These are phyloP conservation scores for Progne subis DNA, from an alignment of 2,113 vertebrate genomes.

Conservation along the genomic window DNA sequence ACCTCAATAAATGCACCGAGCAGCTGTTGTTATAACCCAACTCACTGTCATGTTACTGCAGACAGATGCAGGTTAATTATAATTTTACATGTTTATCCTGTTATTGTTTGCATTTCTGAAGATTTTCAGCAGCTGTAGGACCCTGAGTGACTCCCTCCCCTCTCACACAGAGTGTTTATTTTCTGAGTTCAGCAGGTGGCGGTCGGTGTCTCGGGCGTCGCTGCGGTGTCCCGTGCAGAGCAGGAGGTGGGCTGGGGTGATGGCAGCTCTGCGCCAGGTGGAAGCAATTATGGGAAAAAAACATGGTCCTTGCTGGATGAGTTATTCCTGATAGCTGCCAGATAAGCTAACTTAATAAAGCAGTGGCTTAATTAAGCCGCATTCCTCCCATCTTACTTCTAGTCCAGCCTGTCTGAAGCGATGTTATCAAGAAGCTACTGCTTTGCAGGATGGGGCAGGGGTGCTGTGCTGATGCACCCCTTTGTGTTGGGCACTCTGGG, in stretches of 20 bases:
- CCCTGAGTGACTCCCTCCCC: neutral
- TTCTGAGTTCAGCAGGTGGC: neutral
- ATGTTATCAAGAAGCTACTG: neutral
- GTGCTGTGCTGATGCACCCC: neutral
- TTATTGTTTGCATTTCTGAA: neutral
- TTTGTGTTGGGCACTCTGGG: neutral
- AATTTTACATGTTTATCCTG: neutral
- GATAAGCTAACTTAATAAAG: constrained; percentile 70
- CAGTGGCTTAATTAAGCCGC: constrained; percentile 44
- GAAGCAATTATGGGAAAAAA: constrained; percentile 49
- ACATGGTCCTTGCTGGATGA: neutral
- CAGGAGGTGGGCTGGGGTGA: neutral
- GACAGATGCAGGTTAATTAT: neutral
- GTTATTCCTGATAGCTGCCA: constrained; percentile 62
- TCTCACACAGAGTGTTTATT: neutral
- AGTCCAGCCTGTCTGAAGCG: neutral
- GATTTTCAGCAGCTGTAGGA: neutral
- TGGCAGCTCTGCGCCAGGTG: constrained; percentile 21
- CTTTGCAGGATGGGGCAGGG: neutral
- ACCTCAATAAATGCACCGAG: fast-evolving
- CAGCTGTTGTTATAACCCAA: neutral
- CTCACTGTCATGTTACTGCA: neutral
- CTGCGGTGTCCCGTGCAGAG: fast-evolving
- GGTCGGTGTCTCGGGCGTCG: fast-evolving
- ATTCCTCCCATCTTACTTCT: constrained; percentile 57